phyloP scores from a whole-genome alignment of 2,113 vertebrate species.

The Peucedramus taeniatus region DNA sequence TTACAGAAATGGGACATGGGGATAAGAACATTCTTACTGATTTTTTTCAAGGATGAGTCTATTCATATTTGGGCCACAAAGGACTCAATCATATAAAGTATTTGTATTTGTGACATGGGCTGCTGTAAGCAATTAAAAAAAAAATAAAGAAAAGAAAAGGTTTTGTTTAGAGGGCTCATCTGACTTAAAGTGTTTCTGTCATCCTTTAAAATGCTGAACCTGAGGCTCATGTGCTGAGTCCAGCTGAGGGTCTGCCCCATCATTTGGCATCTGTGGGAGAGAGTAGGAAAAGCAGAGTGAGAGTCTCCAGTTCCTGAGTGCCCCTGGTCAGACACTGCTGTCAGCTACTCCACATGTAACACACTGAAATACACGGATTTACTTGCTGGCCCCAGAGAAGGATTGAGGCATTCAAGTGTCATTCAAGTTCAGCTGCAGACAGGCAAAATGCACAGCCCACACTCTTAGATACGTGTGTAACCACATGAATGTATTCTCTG shows the following conservation, averaged over 20 bases:
- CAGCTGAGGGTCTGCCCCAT: slow-evolving; percentile 22
- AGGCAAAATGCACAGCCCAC: background rate
- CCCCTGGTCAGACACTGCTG: background rate
- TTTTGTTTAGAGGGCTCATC: background rate
- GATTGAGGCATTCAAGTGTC: background rate
- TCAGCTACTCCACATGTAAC: background rate
- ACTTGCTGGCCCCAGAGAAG: background rate
- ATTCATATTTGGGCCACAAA: background rate
- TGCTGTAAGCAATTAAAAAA: background rate
- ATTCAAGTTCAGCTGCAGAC: background rate
- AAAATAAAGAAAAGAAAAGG: background rate
- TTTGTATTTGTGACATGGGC: background rate
- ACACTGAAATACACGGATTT: background rate
- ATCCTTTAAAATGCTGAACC: slow-evolving; percentile 36
- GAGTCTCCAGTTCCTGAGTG: background rate
- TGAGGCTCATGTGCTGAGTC: background rate
- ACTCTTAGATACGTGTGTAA: background rate
- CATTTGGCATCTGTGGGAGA: background rate
- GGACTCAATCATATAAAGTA: background rate
- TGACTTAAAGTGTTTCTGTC: slow-evolving; percentile 33
- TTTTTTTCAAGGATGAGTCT: background rate
- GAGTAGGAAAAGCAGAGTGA: background rate
- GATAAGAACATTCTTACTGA: background rate
- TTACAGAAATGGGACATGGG: background rate
- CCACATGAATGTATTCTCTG: background rate